These are phyloP conservation scores for Nemotelus nigrinus DNA, from an alignment of 2,888 invertebrate genomes.

Conservation along the genomic window DNA sequence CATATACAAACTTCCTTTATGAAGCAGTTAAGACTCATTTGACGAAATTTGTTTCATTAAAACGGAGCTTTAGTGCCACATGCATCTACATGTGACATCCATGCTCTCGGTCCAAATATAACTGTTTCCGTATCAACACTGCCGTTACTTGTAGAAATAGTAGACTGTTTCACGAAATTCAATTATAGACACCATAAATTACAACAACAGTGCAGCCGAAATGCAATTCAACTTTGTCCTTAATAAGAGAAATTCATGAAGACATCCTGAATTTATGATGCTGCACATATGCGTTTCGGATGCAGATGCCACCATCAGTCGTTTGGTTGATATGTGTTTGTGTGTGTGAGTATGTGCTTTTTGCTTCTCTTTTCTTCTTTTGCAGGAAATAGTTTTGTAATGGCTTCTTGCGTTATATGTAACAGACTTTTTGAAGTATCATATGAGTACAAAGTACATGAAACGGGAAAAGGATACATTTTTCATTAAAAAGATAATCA, in stretches of 20 bases:
- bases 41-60: too few species aligned
- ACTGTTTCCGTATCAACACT: not conserved
- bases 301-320: conserved; percentile 23
- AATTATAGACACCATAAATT: conserved; percentile 32
- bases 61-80: too few species aligned
- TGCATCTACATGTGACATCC: too few species aligned
- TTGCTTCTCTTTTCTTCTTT: conserved; percentile 3
- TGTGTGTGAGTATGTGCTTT: conserved; percentile 11
- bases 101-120: too few species aligned
- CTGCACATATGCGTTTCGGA: conserved; percentile 26
- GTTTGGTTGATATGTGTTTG: conserved; percentile 8
- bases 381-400: not conserved
- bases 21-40: too few species aligned
- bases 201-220: conserved; percentile 14
- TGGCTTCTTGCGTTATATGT: not conserved
- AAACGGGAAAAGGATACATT: conserved; percentile 10
- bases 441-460: not conserved
- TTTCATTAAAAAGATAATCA: not conserved
- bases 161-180: conserved; percentile 18
- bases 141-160: not conserved
- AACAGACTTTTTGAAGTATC: too few species aligned
- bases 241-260: conserved; percentile 33
- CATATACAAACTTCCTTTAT: too few species aligned
- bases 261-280: conserved; percentile 33
- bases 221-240: conserved; percentile 35